These are phyloP conservation scores for Sphaerophoria taeniata DNA, from an alignment of 2,888 invertebrate species.

Conservation along the genomic window DNA sequence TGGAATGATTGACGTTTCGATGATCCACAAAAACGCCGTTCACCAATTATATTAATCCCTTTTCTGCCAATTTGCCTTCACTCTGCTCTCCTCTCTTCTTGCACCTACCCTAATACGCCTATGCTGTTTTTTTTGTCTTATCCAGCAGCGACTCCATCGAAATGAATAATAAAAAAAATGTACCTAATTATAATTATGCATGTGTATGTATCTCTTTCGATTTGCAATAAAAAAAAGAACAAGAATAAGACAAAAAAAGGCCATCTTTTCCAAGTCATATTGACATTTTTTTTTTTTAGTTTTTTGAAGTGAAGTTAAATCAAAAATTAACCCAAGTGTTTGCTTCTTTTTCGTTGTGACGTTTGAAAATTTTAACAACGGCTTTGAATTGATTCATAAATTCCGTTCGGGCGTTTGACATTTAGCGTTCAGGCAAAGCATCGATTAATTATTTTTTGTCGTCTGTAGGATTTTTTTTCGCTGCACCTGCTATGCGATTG, in stretches of 20 bases:
- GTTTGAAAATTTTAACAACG: not conserved
- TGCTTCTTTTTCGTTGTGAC: not conserved
- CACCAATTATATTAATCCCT: conserved; percentile 64
- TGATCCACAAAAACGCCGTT: conserved; percentile 47
- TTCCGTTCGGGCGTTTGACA: conserved; percentile 8
- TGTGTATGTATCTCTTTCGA: conserved; percentile 73
- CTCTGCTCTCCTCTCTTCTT: conserved; percentile 35
- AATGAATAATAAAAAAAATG: conserved; percentile 27
- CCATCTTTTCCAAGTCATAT: conserved; percentile 49
- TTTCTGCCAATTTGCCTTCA: conserved; percentile 35
- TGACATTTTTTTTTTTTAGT: conserved; percentile 39
- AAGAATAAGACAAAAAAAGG: conserved; percentile 49
- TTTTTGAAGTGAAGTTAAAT: conserved; percentile 9
- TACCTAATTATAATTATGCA: conserved; percentile 59
- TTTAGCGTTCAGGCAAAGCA: conserved; percentile 12
- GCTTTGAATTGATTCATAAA: not conserved
- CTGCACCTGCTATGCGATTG: conserved; percentile 19
- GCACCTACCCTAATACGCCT: conserved; percentile 26
- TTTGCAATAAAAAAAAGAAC: conserved; percentile 56
- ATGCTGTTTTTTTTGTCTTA: conserved; percentile 30
- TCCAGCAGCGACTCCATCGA: conserved; percentile 34
- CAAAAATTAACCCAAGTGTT: not conserved
- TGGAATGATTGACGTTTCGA: conserved; percentile 17
- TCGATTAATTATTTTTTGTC: conserved; percentile 10
- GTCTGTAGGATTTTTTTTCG: conserved; percentile 14